Base-by-base conservation (phyloP, 2,797 vertebrate genomes). In the Chloroceryle amazona region DNA sequence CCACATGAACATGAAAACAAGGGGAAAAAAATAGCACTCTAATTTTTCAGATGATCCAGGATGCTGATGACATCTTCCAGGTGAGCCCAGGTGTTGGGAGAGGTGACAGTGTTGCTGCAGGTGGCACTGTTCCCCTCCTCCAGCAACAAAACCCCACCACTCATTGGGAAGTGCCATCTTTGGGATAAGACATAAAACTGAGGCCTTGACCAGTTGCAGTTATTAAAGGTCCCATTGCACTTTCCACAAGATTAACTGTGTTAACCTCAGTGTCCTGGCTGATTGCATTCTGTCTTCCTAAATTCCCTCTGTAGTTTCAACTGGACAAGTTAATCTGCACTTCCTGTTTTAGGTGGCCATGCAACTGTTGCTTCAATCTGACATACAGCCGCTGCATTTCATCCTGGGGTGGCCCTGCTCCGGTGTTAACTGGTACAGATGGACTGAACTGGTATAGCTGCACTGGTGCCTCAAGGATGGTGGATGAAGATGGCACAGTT, bases 201-300 rank as follows among this genome's bases (percentile, higher is more conserved):
- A 95, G 95, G 95, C 94, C 95, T 96, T 95, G 96, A 97, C 95
- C 95, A 94, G 95, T 95, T 95, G 94, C 86, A 86, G 91, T 96
- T 97, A 97, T 97, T 93, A 96, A 97, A 96, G 94, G 96, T 95
- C 96, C 96, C 94, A 96, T 81, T 95, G 96, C 96, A 97, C 95
- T 94, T 97, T 96, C 96, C 95, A 96, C 94, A 96, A 96, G 94
- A 96, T 97, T 97, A 97, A 96, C 95, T 96, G 94, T 96, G 91
- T 96, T 93, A 96, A 97, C 95, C 96, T 96, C 91, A 81, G 95
- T 95, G 94, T 97, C 95, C 94, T 95, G 95, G 82, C 93, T 96
- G 95, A 96, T 96, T 96, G 96, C 91, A 96, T 95, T 96, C 95
- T 96, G 93, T 97, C 96, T 96, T 96, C 95, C 95, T 96, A 96